Percentiles rank a stretch among this genome's conserved stretches.
These are phyloP conservation scores for Siniperca undulata DNA, from an alignment of 2,797 vertebrate genomes.

Conservation along the genomic window DNA sequence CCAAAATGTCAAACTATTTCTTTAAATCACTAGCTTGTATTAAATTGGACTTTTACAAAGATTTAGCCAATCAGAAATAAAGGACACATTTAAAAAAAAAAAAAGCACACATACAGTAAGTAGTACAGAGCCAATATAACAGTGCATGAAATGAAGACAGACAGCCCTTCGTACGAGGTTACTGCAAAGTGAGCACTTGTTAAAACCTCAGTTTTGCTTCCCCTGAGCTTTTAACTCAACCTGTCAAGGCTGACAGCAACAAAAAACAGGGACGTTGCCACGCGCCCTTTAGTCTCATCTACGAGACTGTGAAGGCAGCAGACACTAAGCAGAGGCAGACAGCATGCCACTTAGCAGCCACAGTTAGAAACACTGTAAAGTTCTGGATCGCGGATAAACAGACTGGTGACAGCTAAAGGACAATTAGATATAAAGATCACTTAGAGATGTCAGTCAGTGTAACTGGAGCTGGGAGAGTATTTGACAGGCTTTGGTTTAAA, in stretches of 20 bases:
- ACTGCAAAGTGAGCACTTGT: not conserved
- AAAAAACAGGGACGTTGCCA: conserved; percentile 3
- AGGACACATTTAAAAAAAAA: not conserved
- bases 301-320: not conserved
- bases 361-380: not conserved
- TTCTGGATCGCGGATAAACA: conserved; percentile 14
- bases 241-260: conserved; percentile 11
- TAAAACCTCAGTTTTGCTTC: not conserved
- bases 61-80: not conserved
- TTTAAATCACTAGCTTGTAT: not conserved
- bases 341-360: conserved; percentile 8
- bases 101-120: not conserved
- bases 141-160: not conserved
- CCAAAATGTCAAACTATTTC: not conserved
- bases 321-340: conserved; percentile 14
- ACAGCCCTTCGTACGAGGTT: not conserved
- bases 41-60: not conserved
- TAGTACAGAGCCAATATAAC: not conserved
- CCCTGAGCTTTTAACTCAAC: not conserved
- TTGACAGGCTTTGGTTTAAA: not conserved
- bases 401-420: not conserved
- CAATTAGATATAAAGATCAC: conserved; percentile 15
- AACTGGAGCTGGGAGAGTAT: not conserved
- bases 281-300: not conserved
- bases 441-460: not conserved